These are phyloP conservation scores for Hippocampus guttulatus DNA, from an alignment of 2,113 vertebrate genomes.

Conservation along the genomic window DNA sequence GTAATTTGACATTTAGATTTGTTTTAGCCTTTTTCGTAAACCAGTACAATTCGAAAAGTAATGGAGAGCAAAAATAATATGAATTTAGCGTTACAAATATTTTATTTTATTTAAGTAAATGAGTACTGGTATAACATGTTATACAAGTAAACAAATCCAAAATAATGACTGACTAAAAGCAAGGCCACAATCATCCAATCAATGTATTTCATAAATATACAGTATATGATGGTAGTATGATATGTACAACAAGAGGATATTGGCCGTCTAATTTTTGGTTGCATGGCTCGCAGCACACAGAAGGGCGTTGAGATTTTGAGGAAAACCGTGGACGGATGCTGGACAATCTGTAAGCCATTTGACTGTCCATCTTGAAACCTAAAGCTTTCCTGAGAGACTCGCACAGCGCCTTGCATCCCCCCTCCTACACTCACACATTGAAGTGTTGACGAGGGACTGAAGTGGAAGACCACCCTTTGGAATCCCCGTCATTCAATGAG, in stretches of 20 bases:
- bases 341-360: slow-evolving; percentile 71
- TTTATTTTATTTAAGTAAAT: no score
- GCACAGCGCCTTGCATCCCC: slow-evolving; percentile 27
- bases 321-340: slow-evolving; percentile 12
- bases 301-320: slow-evolving; percentile 1
- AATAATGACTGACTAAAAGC: no score
- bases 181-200: no score
- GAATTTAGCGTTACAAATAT: no score
- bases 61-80: no score
- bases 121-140: no score
- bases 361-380: slow-evolving; percentile 60
- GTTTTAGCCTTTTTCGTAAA: no score
- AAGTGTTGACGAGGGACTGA: slow-evolving; percentile 45
- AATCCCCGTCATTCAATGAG: slow-evolving; percentile 57
- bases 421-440: slow-evolving; percentile 14
- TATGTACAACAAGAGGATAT: background rate
- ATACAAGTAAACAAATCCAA: no score
- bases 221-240: background rate
- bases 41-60: no score
- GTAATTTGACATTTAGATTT: no score
- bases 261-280: background rate
- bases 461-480: slow-evolving; percentile 66
- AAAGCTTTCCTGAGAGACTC: slow-evolving; percentile 49
- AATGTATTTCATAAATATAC: background rate
- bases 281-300: background rate